Evolutionary conservation across 1,140 invertebrate genomes (phyloP), one percentile per base, ranked within the genome.

Genomic region (Anoplolepis gracilipes): DNA sequence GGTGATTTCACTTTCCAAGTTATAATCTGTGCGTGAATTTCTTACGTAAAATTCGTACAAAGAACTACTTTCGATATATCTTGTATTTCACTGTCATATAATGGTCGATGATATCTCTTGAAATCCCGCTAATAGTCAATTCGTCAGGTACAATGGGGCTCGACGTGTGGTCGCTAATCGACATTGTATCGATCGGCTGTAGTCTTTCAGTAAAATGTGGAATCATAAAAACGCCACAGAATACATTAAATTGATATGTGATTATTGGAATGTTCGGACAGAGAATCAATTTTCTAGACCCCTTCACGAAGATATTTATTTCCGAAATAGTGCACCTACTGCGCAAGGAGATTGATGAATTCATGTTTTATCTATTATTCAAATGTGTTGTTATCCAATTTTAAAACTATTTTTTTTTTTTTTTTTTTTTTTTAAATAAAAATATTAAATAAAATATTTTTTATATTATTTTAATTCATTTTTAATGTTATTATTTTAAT

Each of bases 281-380:
- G 87, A 76, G 49, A 87, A 87, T 87, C 85, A 87, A 77, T 88
- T 87, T 84, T 84, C 55, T 13, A 30, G 70, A 61, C 25, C 22
- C 53, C 75, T 22, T 73, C 7, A 75, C 28, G 19, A 46, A 46
- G 46, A 19, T 39, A 25, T 76, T 75, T 28, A 39, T 53, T 36
- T 76, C 57, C 6, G 33, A 84, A 76, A 77, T 28, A 13, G 25
- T 25, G 69, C 53, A 16, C 25, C 59, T 64, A n/a, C 46, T 42
- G 36, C n/a, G 62, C 61, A 61, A 36, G 25, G 62, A 86, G 67
- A 88, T 87, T 88, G 49, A 88, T 88, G 85, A 61, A 84, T 72
- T 25, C 22, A 7, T 7, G 11, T 16, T 82, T 87, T 46, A 72
- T 84, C 70, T 64, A 33, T 88, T 70, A 76, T 81, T 4, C 25